Base-by-base conservation (phyloP, 2,113 vertebrate genomes). In the Carassius carassius region DNA sequence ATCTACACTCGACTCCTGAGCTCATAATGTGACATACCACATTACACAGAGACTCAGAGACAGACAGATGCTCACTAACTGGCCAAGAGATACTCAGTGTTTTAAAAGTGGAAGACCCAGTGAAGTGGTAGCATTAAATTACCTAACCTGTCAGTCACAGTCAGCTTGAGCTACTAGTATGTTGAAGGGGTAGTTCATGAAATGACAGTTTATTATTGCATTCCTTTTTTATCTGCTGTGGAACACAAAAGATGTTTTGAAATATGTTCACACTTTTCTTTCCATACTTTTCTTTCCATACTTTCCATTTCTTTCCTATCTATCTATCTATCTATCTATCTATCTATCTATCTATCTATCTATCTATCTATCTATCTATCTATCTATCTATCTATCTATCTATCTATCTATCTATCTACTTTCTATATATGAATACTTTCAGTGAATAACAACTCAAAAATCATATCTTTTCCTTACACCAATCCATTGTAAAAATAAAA, bases 1-100 rank as follows among this genome's bases (percentile, higher is more conserved):
- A 74, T 74, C 83, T 81, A 81, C 83, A 87, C 83, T 87, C 83
- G 79, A 85, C 79, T 87, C 79, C 37, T 78, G 60, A 82, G 79
- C 75, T 85, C 86, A 82, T 87, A 74, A 83, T 75, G 67, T 82
- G 79, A 78, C 85, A 75, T 69, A 23, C 56, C 74, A 44, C 65
- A 78, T 88, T 82, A 79, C 47, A 47, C n/a, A 78, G 67, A 58
- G 37, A 82, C 23, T 35, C 78, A 62, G 37, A 83, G 63, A 84
- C 51, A 74, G 75, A 81, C 65, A 86, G 54, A 78, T 77, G 73
- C 84, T 72, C 83, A 65, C 78, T 62, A 82, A 82, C 72, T 78
- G 74, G 63, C 58, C 19, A 62, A n/a, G 54, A 84, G 76, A 72
- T 84, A 80, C 67, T 78, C 74, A 25, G 78, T 23, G 37, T 77